Conservation (phyloP, 2,113 vertebrate species). For the Anolis carolinensis region DNA sequence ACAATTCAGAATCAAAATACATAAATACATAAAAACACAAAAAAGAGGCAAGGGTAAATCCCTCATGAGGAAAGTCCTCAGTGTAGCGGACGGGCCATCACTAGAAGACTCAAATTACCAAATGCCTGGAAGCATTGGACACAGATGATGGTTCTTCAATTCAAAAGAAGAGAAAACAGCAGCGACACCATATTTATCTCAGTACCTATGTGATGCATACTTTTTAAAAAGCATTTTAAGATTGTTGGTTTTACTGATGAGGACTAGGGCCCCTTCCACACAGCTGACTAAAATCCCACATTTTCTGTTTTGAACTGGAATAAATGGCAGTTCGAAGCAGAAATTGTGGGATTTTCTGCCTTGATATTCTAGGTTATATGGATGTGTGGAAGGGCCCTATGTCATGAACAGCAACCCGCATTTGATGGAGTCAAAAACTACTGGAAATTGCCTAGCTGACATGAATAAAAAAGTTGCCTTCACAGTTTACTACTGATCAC, state of each 20-base stretch:
- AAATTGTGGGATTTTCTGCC: too few relatives aligned
- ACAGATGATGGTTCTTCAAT: background rate
- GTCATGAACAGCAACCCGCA: background rate
- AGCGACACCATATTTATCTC: background rate
- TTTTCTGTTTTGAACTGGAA: too few relatives aligned
- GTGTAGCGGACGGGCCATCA: background rate
- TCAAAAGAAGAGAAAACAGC: background rate
- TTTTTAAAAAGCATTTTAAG: background rate
- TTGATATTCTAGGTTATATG: too few relatives aligned
- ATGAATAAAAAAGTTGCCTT: background rate
- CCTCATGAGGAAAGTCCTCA: background rate
- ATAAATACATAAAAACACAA: background rate
- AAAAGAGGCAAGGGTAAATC: background rate
- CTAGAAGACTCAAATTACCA: background rate
- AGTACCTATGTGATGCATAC: background rate
- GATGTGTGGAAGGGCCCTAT: too few relatives aligned
- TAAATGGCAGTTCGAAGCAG: too few relatives aligned
- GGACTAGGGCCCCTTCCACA: too few relatives aligned
- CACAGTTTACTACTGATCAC: background rate
- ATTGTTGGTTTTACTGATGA: background rate
- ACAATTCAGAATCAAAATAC: background rate
- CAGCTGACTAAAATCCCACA: too few relatives aligned
- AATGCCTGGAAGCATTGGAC: background rate
- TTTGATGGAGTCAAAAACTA: background rate
- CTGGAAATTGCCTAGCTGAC: background rate